Conservation (phyloP, 1,140 invertebrate species). For the Drosophila novamexicana region DNA sequence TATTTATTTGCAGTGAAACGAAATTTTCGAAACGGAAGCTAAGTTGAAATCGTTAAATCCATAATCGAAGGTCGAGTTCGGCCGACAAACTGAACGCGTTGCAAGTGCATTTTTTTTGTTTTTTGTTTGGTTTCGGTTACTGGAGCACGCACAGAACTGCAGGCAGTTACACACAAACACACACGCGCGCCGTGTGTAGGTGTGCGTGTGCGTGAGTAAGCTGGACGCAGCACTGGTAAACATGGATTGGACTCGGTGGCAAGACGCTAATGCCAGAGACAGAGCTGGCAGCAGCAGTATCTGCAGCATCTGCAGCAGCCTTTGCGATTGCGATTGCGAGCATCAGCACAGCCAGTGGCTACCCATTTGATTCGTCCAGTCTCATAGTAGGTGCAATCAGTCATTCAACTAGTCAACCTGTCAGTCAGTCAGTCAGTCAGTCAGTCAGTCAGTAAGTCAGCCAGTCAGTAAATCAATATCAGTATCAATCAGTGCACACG, state of each 20-base stretch:
- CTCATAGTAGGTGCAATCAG: slow-evolving; percentile 52
- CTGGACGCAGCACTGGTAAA: slow-evolving; percentile 51
- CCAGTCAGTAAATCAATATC: slow-evolving; percentile 22
- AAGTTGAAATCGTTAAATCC: not conserved
- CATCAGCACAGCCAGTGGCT: slow-evolving; percentile 67
- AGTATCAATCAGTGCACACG: slow-evolving; percentile 45
- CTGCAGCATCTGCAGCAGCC: slow-evolving; percentile 24
- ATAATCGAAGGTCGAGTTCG: not conserved
- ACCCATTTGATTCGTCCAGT: slow-evolving; percentile 69
- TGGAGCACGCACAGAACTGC: slow-evolving; percentile 11
- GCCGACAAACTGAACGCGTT: slow-evolving; percentile 17
- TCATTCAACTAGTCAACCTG: slow-evolving; percentile 33
- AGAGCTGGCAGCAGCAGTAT: slow-evolving; percentile 67
- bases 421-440: slow-evolving; percentile 13
- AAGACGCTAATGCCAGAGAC: slow-evolving; percentile 72
- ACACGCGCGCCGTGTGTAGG: slow-evolving; percentile 31
- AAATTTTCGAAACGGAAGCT: not conserved
- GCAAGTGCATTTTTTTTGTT: slow-evolving; percentile 30
- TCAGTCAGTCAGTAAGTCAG: slow-evolving; percentile 14
- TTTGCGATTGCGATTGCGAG: slow-evolving; percentile 54
- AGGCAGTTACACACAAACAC: slow-evolving; percentile 9
- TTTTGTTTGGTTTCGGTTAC: slow-evolving; percentile 37
- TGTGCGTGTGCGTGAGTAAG: slow-evolving; percentile 43
- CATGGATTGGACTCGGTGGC: slow-evolving; percentile 84
- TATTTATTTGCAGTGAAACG: slow-evolving; percentile 25